Evolutionary conservation across 2,113 vertebrate genomes (phyloP).

Genomic region (Felis chaus): DNA sequence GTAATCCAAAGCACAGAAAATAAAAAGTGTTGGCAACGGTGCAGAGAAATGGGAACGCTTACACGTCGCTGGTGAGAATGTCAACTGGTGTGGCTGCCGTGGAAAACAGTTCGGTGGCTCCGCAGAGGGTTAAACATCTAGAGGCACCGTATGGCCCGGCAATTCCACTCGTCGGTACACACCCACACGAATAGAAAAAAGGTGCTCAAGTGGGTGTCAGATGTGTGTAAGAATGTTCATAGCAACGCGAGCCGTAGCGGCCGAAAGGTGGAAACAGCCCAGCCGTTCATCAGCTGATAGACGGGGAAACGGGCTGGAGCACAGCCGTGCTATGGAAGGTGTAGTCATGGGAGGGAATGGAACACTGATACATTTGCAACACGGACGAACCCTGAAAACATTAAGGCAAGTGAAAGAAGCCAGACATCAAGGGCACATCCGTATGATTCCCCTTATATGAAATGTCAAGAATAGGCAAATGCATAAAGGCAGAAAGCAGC

Average conservation of each 20-base stretch:
- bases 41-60: neutral
- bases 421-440: neutral
- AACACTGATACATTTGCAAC: rapidly evolving
- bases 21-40: neutral
- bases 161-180: neutral
- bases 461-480: neutral
- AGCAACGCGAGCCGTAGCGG: rapidly evolving
- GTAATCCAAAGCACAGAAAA: neutral
- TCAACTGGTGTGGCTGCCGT: neutral
- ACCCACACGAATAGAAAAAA: neutral
- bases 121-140: neutral
- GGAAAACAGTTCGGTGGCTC: neutral
- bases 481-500: neutral
- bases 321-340: rapidly evolving
- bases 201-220: neutral
- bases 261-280: neutral
- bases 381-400: neutral
- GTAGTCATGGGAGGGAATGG: neutral
- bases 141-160: neutral
- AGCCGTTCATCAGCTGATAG: neutral
- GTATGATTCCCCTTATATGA: neutral
- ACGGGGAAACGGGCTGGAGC: rapidly evolving
- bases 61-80: too few species aligned
- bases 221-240: neutral
- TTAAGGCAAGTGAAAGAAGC: neutral